Conservation (phyloP, 2,888 invertebrate genomes). For the Zootermopsis nevadensis region DNA sequence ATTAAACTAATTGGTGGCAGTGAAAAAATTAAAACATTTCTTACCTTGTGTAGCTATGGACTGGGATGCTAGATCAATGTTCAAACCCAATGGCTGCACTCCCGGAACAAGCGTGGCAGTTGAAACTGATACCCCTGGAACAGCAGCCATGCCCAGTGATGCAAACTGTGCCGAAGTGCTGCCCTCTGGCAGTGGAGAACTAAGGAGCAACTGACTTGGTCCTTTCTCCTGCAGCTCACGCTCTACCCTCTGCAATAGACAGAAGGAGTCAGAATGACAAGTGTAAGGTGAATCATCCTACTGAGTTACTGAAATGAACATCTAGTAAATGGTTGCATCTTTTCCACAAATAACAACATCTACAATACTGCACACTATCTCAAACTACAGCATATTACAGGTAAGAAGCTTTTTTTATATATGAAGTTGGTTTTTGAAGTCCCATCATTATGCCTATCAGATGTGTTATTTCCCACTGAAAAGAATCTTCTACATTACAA, state of each 20-base stretch:
- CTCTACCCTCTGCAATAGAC: conserved; percentile 71
- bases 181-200: conserved; percentile 54
- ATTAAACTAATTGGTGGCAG: too few relatives aligned
- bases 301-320: too few relatives aligned
- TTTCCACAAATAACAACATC: too few relatives aligned
- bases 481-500: too few relatives aligned
- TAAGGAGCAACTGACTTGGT: conserved; percentile 59
- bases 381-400: too few relatives aligned
- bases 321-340: too few relatives aligned
- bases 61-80: conserved; percentile 64
- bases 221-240: conserved; percentile 72
- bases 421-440: too few relatives aligned
- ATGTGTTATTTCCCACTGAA: too few relatives aligned
- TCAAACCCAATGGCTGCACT: conserved; percentile 59
- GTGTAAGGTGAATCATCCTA: too few relatives aligned
- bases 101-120: conserved; percentile 60
- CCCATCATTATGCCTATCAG: too few relatives aligned
- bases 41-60: conserved; percentile 41
- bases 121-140: conserved; percentile 56
- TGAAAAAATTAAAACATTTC: neutral
- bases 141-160: conserved; percentile 56
- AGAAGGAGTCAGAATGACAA: neutral
- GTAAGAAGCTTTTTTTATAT: too few relatives aligned
- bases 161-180: conserved; percentile 53
- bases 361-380: too few relatives aligned